Conservation (phyloP, 2,113 vertebrate genomes). For the Microcebus jonahi region DNA sequence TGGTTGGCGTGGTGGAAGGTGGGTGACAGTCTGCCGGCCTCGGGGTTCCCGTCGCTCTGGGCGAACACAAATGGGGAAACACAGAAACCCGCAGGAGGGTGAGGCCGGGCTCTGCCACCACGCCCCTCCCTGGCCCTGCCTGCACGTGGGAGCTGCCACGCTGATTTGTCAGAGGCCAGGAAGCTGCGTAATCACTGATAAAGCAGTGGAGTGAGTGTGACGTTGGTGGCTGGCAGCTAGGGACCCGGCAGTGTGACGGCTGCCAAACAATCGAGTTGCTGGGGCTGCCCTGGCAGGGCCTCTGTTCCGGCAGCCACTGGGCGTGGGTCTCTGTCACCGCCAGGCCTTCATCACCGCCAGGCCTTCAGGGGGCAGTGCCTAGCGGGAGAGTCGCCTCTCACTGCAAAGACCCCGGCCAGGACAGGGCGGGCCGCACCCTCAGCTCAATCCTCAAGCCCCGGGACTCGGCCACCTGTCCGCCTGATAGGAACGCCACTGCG, state of each 20-base stretch:
- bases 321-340: neutral
- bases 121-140: neutral
- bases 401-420: neutral
- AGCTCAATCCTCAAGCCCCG: neutral
- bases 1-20: neutral
- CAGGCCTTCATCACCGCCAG: neutral
- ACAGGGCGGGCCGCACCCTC: accelerated
- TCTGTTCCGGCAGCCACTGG: slow-evolving; percentile 62
- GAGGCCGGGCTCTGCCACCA: accelerated
- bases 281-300: slow-evolving; percentile 57
- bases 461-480: neutral
- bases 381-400: neutral
- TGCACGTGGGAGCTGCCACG: accelerated
- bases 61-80: slow-evolving; percentile 9
- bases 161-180: slow-evolving; percentile 41
- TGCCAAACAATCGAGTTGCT: slow-evolving; percentile 67
- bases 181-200: slow-evolving; percentile 24
- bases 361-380: neutral
- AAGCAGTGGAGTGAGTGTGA: slow-evolving; percentile 30
- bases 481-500: neutral
- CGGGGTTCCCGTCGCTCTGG: neutral
- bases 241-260: slow-evolving; percentile 19
- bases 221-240: slow-evolving; percentile 45
- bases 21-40: neutral
- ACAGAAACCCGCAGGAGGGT: accelerated